A percentile compares a stretch with the other conserved stretches of the same genome.
These are phyloP conservation scores for Lumbricus terrestris DNA, from an alignment of 2,888 invertebrate genomes.

Conservation along the genomic window DNA sequence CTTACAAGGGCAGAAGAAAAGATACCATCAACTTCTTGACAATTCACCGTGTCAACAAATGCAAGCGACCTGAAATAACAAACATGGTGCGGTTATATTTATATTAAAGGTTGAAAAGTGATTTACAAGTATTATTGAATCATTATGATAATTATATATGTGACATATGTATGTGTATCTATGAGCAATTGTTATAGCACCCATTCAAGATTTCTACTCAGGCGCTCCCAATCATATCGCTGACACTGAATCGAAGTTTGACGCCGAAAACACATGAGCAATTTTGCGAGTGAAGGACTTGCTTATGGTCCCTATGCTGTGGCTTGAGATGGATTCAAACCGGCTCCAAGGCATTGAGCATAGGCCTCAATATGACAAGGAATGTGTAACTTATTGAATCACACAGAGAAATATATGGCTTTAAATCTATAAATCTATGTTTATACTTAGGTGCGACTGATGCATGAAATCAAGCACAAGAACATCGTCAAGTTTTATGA, in stretches of 20 bases:
- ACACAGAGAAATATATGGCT: neutral
- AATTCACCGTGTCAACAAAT: constrained; percentile 60
- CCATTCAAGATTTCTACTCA: no score
- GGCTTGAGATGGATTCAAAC: no score
- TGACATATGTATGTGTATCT: neutral
- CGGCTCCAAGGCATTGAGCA: no score
- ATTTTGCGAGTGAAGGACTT: no score
- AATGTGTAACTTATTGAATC: neutral
- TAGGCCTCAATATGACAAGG: no score
- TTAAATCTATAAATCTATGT: neutral
- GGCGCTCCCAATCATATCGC: no score
- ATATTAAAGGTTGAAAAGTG: neutral
- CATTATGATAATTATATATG: neutral
- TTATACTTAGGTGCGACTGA: constrained; percentile 55
- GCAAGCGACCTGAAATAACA: constrained; percentile 56
- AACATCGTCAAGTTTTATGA: constrained; percentile 59
- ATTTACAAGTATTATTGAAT: neutral
- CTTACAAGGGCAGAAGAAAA: constrained; percentile 60
- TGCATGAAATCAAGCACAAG: constrained; percentile 57
- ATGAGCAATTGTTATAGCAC: no score
- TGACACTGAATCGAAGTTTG: no score
- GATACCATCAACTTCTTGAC: constrained; percentile 60
- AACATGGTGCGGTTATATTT: constrained; percentile 53
- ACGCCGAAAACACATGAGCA: no score
- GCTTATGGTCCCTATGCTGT: no score